phyloP scores from a whole-genome alignment of 2,113 vertebrate species.

The Hippocampus barbouri region DNA sequence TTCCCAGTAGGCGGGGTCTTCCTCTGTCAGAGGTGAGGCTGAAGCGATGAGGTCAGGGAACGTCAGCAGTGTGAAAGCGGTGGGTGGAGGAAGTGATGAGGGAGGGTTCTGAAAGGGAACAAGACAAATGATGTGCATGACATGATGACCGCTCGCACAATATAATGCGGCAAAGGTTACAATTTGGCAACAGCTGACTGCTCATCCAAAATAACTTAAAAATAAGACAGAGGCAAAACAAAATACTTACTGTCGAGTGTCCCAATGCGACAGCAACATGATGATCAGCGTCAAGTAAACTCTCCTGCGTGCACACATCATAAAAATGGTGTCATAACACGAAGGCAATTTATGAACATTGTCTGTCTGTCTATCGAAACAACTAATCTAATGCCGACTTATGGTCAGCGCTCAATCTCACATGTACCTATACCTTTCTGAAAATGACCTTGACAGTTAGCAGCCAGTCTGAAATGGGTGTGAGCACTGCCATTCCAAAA shows the following conservation, averaged over 20 bases:
- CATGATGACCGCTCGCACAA: not conserved
- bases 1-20: constrained; percentile 87
- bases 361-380: no score
- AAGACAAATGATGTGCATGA: not conserved
- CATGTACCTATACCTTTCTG: not conserved
- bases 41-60: constrained; percentile 83
- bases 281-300: constrained; percentile 78
- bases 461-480: not conserved
- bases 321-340: not conserved
- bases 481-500: not conserved
- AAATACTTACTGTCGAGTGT: constrained; percentile 42
- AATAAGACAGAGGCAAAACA: not conserved
- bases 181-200: no score
- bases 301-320: constrained; percentile 68
- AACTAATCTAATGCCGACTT: no score
- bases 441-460: not conserved
- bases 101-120: constrained; percentile 28
- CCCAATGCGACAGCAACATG: constrained; percentile 89
- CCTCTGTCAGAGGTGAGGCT: constrained; percentile 80
- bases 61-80: constrained; percentile 77
- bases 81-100: constrained; percentile 53
- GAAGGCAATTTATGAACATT: not conserved
- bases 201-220: not conserved
- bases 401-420: no score
- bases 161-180: not conserved